These are phyloP conservation scores for Sus scrofa DNA, from an alignment of 2,113 vertebrate species.

Conservation along the genomic window T2T-Sscrofa CM000824.6:28453501-28454000, in stretches of 20 bases:
- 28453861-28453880: no score
- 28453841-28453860: no score
- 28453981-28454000: background rate
- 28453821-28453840: background rate
- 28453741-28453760: constrained; percentile 28
- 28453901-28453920: no score
- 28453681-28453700: background rate
- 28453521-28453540: background rate
- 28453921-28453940: no score
- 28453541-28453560: background rate
- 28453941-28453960: no score
- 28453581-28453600: constrained; percentile 38
- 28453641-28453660: background rate
- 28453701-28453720: background rate
- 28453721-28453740: background rate
- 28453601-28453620: background rate
- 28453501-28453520: background rate
- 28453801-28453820: constrained; percentile 67
- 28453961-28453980: background rate
- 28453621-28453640: background rate
- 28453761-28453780: constrained; percentile 53
- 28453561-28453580: background rate
- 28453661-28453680: background rate
- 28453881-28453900: no score
- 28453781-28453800: constrained; percentile 52